Evolutionary conservation across 2,888 invertebrate genomes (phyloP).

Genomic region (Leptinotarsa rubiginosa): DNA sequence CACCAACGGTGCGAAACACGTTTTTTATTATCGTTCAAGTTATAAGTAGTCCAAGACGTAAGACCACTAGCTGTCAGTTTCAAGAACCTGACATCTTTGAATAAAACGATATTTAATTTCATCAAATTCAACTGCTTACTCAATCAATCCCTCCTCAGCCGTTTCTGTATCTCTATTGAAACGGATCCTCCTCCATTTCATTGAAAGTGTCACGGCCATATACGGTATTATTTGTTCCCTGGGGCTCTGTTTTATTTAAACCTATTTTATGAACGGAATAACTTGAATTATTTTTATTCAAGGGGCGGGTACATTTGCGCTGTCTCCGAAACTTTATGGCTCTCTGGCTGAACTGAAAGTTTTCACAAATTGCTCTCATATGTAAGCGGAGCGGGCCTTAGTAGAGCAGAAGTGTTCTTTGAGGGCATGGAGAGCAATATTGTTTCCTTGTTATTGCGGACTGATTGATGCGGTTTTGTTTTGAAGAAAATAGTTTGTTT

Average conservation of each 20-base stretch:
- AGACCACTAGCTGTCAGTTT: too few relatives aligned
- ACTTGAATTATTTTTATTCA: constrained; percentile 49
- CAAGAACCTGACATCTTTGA: too few relatives aligned
- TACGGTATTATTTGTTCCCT: constrained; percentile 55
- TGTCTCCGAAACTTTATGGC: constrained; percentile 32
- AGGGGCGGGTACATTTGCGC: constrained; percentile 27
- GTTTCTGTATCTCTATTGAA: constrained; percentile 27
- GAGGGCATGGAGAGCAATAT: not conserved
- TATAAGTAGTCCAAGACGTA: too few relatives aligned
- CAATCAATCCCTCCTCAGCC: not conserved
- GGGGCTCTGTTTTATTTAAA: constrained; percentile 54
- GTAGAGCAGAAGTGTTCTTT: constrained; percentile 9
- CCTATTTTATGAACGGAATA: constrained; percentile 49
- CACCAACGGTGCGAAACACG: too few relatives aligned
- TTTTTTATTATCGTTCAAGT: too few relatives aligned
- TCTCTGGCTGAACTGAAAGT: constrained; percentile 30
- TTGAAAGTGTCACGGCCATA: constrained; percentile 51
- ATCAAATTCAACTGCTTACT: not conserved
- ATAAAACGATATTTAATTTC: too few relatives aligned
- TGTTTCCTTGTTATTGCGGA: constrained; percentile 11
- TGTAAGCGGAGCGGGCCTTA: constrained; percentile 15
- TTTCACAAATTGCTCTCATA: constrained; percentile 31
- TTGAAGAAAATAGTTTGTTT: not conserved
- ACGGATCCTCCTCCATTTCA: constrained; percentile 38
- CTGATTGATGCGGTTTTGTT: constrained; percentile 4